Evolutionary conservation across 1,140 invertebrate species (phyloP).

Genomic region (Cyclina sinensis): DNA sequence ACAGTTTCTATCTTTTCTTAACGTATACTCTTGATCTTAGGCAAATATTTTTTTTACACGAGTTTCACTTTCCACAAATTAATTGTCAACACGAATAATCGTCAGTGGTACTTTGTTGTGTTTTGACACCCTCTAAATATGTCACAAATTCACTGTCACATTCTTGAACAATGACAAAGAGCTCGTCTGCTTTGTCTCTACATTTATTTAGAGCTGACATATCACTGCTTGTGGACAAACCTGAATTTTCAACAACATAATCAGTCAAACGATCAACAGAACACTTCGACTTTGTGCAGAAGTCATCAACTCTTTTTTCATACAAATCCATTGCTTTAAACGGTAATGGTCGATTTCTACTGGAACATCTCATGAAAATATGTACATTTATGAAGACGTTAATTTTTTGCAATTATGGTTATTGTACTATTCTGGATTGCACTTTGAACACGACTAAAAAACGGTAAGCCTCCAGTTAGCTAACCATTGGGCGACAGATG

Average conservation of each 20-base stretch:
- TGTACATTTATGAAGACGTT: no score
- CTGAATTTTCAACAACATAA: neutral
- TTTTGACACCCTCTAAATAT: neutral
- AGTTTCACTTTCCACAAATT: neutral
- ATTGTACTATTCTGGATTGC: no score
- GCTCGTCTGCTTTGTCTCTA: neutral
- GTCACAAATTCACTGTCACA: neutral
- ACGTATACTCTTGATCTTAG: neutral
- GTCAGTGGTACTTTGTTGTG: conserved; percentile 1
- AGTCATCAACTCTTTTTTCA: no score
- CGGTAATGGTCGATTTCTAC: no score
- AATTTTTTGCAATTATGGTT: no score
- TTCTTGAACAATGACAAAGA: neutral
- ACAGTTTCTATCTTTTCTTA: neutral
- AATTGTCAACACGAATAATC: conserved; percentile 7
- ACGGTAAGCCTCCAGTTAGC: no score
- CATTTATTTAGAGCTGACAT: conserved; percentile 1
- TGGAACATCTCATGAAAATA: no score
- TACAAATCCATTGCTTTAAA: no score
- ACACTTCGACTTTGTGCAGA: no score
- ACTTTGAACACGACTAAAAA: no score
- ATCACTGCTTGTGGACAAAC: neutral
- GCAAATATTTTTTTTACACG: neutral
- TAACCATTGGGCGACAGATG: no score
- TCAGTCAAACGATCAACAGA: neutral